Conservation (phyloP, 2,888 invertebrate species). For the Timema cristinae region DNA sequence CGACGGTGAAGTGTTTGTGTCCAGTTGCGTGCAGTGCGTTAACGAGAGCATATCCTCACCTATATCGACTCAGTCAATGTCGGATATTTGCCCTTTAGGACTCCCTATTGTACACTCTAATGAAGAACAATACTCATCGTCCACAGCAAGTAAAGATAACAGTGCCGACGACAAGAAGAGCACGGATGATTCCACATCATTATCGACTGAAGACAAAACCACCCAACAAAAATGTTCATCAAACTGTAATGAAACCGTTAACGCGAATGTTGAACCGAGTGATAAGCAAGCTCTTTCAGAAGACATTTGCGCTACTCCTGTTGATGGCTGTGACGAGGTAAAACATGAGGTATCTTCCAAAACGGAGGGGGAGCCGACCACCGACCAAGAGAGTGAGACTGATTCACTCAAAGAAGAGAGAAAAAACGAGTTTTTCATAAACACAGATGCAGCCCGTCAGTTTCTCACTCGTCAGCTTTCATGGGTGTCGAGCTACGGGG, state of each 20-base stretch:
- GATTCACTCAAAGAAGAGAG: slow-evolving; percentile 47
- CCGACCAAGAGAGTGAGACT: slow-evolving; percentile 39
- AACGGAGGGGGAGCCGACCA: not conserved
- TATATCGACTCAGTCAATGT: slow-evolving; percentile 56
- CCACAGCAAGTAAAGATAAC: slow-evolving; percentile 56
- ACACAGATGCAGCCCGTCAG: slow-evolving; percentile 72
- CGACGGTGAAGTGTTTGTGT: slow-evolving; percentile 60
- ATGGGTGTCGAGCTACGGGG: slow-evolving; percentile 59
- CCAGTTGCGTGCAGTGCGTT: slow-evolving; percentile 62
- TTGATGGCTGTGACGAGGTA: not conserved
- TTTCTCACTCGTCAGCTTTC: slow-evolving; percentile 70
- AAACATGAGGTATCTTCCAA: not conserved
- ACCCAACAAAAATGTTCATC: slow-evolving; percentile 16
- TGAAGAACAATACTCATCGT: slow-evolving; percentile 53
- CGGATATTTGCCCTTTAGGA: slow-evolving; percentile 61
- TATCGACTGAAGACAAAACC: slow-evolving; percentile 46
- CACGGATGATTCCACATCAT: slow-evolving; percentile 55
- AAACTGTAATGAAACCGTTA: too few species aligned
- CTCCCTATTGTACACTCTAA: slow-evolving; percentile 54
- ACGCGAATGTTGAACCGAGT: not conserved
- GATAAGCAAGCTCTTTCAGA: not conserved
- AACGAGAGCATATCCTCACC: slow-evolving; percentile 55
- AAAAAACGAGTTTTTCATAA: slow-evolving; percentile 67
- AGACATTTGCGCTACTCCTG: not conserved
- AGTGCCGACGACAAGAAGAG: slow-evolving; percentile 49